Evolutionary conservation across 2,797 vertebrate genomes (phyloP).

Genomic region (Myotis pilosus): DNA sequence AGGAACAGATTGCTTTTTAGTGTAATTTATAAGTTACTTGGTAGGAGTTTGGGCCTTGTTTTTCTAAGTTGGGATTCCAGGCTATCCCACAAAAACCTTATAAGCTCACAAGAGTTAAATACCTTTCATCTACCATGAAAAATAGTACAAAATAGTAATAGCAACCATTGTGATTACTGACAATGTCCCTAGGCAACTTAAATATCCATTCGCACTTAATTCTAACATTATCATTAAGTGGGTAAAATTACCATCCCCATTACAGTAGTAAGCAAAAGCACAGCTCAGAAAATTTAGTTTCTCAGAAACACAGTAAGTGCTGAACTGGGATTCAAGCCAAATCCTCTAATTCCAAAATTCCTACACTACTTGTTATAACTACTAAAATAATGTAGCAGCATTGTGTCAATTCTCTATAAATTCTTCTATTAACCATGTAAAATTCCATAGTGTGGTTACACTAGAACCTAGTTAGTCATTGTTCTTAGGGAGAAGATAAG

Average conservation of each 20-base stretch:
- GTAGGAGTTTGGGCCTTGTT: not conserved
- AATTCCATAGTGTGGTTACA: not conserved
- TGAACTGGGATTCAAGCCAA: not conserved
- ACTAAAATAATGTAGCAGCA: not conserved
- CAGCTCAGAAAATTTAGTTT: not conserved
- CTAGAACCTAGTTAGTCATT: not conserved
- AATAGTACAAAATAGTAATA: not conserved
- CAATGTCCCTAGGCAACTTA: not conserved
- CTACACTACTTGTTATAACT: not conserved
- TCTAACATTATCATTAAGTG: not conserved
- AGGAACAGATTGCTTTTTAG: not conserved
- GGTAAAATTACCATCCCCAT: not conserved
- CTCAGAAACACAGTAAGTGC: not conserved
- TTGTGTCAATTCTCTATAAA: not conserved
- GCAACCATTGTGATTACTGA: not conserved
- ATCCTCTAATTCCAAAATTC: not conserved
- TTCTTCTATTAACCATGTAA: not conserved
- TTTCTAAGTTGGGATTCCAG: not conserved
- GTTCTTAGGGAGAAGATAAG: not conserved
- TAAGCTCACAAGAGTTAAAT: not conserved
- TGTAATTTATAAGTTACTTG: not conserved
- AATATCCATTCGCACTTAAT: not conserved
- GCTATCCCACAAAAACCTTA: not conserved
- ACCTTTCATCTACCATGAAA: constrained; percentile 3
- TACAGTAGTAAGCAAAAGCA: not conserved